Base-by-base conservation (phyloP, 2,888 invertebrate genomes). In the Eupithecia exiguata region DNA sequence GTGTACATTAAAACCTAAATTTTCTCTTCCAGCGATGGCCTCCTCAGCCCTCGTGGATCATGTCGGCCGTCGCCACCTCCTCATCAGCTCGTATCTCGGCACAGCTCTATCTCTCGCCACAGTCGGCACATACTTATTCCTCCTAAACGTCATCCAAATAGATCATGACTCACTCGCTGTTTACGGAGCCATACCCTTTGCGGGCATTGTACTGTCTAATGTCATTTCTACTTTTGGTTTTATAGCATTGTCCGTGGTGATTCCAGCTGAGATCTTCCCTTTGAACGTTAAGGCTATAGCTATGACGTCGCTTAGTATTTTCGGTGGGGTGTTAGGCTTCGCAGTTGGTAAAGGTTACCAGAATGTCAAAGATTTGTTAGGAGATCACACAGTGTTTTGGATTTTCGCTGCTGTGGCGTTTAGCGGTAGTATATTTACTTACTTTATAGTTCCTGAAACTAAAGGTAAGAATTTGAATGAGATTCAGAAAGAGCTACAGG, bases 231-330 rank as follows among this genome's bases (percentile, higher is more conserved):
- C 84, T 12, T 71, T 89, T 36, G 95, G 95, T 0, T 87, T 93
- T 46, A 92, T 89, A 70, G 92, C 95, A 0, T 77, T 95, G 70
- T 87, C 93, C 0, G 89, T 88, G 61, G 88, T 94, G 73, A 91
- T 95, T 81, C 89, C 95, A 30, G 92, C 94, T 0, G 95, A 95
- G 83, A 84, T 95, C 40, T 95, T 95, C 78, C 93, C 95, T 1
- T 86, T 95, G 1, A 95, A 94, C 77, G 91, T 95, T 0, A 95
- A 95, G 82, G 92, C 94, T 0, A 84, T 91, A 1, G 95, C 95
- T 0, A 92, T 95, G 65, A 93, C 94, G 0, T 80, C 92, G 12
- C 87, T 91, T 0, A 92, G 88, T 68, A 80, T 95, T 5, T 90
- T 92, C 79, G 90, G 92, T 0, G 92, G 93, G 0, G 71, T 92